Evolutionary conservation across 2,888 invertebrate species (phyloP), one percentile per base, ranked within the genome.

Genomic region (Callosobruchus maculatus): DNA sequence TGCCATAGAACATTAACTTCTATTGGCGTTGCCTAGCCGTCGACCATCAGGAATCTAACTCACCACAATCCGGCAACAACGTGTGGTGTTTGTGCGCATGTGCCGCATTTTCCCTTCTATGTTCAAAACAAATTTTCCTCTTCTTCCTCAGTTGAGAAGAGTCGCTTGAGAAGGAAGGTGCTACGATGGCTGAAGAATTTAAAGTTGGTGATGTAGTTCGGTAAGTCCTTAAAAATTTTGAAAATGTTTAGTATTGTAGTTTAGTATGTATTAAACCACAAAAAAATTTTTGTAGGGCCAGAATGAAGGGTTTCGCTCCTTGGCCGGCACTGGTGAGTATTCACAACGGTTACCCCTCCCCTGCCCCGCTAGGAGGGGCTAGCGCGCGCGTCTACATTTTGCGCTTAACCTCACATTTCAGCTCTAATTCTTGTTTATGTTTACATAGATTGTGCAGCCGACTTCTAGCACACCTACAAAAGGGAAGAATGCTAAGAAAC

Each of bases 241-340:
- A 73, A 71, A 20, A 20, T 20, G 18, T 2, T 0, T 18, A 18
- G 18, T 49, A 20, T 20, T n/a, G 13, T n/a, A 2, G 0, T 21
- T 30, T 9, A 26, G n/a, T 4, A 30, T 18, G n/a, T 18, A 74
- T 73, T 75, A 31, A 72, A 22, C 71, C 22, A 76, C 74, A 72
- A 74, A 74, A 82, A 83, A 81, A 20, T 91, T 83, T 81, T 92
- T 92, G 81, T 91, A 98, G 97, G 97, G 97, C 97, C 75, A 97
- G 97, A 92, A 97, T 98, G 97, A 97, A 97, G 90, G 96, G 97
- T 82, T 97, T 96, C 89, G 95, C 96, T 81, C 95, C 97, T 79
- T 98, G 98, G 98, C 97, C 98, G 78, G 97, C 96, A 88, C 95
- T 95, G 92, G 97, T 97, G 92, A 94, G 95, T 92, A 86, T 83